Conservation (phyloP, 2,888 invertebrate genomes). For the Dynastes tityus region DNA sequence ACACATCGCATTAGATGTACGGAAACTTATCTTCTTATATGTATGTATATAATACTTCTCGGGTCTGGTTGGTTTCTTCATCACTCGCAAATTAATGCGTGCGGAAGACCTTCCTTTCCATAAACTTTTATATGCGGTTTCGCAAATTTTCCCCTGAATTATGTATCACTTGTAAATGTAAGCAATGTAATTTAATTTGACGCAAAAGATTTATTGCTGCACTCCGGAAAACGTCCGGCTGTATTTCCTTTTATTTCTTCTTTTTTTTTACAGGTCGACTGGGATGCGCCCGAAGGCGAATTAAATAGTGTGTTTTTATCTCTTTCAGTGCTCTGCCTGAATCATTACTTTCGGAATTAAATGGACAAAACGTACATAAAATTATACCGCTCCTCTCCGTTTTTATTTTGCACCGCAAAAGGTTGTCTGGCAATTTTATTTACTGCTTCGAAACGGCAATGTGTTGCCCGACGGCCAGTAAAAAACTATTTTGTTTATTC, state of each 20-base stretch:
- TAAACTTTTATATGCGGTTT: constrained; percentile 26
- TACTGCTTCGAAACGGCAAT: constrained; percentile 16
- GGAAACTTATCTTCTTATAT: no score
- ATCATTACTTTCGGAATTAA: constrained; percentile 46
- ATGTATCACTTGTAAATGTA: constrained; percentile 48
- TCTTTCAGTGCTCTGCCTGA: constrained; percentile 38
- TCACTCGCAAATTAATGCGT: no score
- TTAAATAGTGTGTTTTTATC: constrained; percentile 47
- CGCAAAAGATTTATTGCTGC: constrained; percentile 43
- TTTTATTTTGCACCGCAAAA: constrained; percentile 27
- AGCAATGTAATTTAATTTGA: constrained; percentile 47
- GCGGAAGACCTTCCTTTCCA: neutral
- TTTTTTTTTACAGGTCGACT: constrained; percentile 28
- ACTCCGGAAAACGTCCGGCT: constrained; percentile 38
- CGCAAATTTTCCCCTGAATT: constrained; percentile 45
- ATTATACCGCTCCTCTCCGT: constrained; percentile 28
- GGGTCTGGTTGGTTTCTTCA: no score
- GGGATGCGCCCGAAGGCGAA: constrained; percentile 39
- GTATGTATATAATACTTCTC: no score
- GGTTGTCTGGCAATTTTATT: constrained; percentile 35
- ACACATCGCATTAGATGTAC: no score
- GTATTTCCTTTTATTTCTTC: constrained; percentile 36
- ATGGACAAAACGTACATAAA: constrained; percentile 44
- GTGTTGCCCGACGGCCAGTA: constrained; percentile 9
- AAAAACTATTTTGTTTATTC: constrained; percentile 27